These are phyloP conservation scores for Pristionchus maxplancki DNA, from an alignment of 2,888 invertebrate species.

Conservation along the genomic window DNA sequence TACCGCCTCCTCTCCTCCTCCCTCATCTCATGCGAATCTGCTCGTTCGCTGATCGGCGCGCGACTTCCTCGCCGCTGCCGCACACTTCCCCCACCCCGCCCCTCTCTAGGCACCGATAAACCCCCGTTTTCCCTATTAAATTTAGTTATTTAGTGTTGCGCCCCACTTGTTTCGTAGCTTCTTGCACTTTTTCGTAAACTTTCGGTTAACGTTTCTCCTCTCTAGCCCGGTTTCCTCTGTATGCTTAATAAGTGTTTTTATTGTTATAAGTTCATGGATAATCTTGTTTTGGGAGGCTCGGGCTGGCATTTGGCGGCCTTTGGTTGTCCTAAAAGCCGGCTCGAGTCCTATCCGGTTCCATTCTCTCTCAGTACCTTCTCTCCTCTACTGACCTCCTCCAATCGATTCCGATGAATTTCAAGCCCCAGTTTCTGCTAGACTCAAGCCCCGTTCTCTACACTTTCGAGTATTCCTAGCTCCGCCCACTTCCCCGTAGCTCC, in stretches of 20 bases:
- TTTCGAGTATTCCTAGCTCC: not conserved
- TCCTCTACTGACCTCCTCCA: constrained; percentile 18
- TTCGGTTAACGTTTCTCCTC: not conserved
- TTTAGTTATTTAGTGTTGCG: constrained; percentile 53
- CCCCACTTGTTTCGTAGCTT: constrained; percentile 53
- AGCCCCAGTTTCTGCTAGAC: constrained; percentile 14
- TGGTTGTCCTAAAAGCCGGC: not conserved
- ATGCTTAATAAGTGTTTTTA: constrained; percentile 28
- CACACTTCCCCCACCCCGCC: constrained; percentile 16
- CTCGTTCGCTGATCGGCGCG: constrained; percentile 60
- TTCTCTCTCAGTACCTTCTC: constrained; percentile 37
- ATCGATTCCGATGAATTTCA: constrained; percentile 46
- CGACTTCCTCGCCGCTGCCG: not conserved
- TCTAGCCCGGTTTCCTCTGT: constrained; percentile 41
- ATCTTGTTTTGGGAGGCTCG: constrained; percentile 25
- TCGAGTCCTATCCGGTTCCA: not conserved
- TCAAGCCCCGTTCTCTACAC: not conserved
- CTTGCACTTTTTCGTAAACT: not conserved
- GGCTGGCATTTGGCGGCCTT: not conserved
- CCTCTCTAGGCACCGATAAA: constrained; percentile 7
- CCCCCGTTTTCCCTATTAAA: constrained; percentile 44
- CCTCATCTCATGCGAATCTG: constrained; percentile 63
- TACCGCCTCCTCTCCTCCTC: constrained; percentile 77
- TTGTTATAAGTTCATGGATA: constrained; percentile 47
- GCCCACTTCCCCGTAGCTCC: not conserved